Conservation (phyloP, 2,797 vertebrate species). For the Neolamprologus multifasciatus region DNA sequence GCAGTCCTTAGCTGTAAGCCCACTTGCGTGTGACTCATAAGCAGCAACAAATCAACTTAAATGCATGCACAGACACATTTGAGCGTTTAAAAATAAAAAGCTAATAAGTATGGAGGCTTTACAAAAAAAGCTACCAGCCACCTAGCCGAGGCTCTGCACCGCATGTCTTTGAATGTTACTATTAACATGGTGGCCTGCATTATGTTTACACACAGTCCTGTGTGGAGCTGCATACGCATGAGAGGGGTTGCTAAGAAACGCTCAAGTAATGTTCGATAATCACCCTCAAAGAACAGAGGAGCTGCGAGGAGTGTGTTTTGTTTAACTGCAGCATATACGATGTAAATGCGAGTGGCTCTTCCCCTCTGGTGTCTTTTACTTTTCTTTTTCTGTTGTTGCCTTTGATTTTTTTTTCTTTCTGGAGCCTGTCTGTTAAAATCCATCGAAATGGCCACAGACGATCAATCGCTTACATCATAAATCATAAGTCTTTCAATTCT, state of each 20-base stretch:
- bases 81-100: slow-evolving; percentile 10
- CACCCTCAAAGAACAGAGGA: not conserved
- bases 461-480: not conserved
- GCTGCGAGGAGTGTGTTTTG: not conserved
- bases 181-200: slow-evolving; percentile 3
- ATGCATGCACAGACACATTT: slow-evolving; percentile 16
- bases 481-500: not conserved
- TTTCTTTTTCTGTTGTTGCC: not conserved
- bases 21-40: slow-evolving; percentile 37
- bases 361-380: not conserved
- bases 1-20: slow-evolving; percentile 49
- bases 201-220: slow-evolving; percentile 9
- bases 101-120: not conserved
- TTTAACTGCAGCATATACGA: not conserved
- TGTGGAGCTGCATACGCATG: not conserved
- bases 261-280: not conserved
- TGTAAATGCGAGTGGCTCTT: not conserved
- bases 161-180: slow-evolving; percentile 18
- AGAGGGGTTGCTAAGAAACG: slow-evolving; percentile 1
- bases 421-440: not conserved
- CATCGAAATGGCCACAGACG: not conserved
- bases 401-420: not conserved
- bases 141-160: not conserved
- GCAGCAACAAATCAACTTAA: slow-evolving; percentile 52
- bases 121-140: not conserved